Percentiles rank a stretch among this genome's conserved stretches.
Evolutionary conservation across 2,888 invertebrate species (phyloP).

Genomic region (Acronicta alni): DNA sequence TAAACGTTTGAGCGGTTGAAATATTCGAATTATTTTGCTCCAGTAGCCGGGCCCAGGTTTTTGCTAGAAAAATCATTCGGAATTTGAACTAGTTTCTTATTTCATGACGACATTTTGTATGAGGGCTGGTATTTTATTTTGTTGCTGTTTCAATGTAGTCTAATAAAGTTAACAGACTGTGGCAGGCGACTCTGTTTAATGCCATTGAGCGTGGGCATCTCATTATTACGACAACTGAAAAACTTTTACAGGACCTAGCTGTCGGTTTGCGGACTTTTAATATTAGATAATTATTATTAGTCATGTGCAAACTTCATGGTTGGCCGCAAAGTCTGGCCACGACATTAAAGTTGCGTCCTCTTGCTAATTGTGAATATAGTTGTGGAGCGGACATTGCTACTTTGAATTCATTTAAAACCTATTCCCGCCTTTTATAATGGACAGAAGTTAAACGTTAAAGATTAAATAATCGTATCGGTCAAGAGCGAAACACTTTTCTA

Average conservation of each 20-base stretch:
- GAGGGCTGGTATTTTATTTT: slow-evolving; percentile 66
- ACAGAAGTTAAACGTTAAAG: slow-evolving; percentile 35
- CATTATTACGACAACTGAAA: slow-evolving; percentile 63
- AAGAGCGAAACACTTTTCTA: slow-evolving; percentile 54
- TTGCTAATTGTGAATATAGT: slow-evolving; percentile 10
- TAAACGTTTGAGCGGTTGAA: slow-evolving; percentile 66
- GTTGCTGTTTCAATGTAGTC: slow-evolving; percentile 71
- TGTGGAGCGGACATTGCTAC: slow-evolving; percentile 11
- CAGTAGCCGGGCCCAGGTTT: slow-evolving; percentile 50
- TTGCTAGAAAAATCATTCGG: slow-evolving; percentile 31
- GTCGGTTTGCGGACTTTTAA: slow-evolving; percentile 25
- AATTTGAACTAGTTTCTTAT: slow-evolving; percentile 27
- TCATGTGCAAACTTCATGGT: slow-evolving; percentile 28
- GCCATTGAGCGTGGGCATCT: slow-evolving; percentile 65
- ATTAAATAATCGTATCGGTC: too few relatives aligned
- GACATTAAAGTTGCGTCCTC: slow-evolving; percentile 19
- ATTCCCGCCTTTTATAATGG: slow-evolving; percentile 24
- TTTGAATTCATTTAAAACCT: slow-evolving; percentile 10
- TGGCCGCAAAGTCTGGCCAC: slow-evolving; percentile 15
- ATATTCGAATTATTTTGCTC: slow-evolving; percentile 62
- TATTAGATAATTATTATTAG: slow-evolving; percentile 27
- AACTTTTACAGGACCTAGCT: slow-evolving; percentile 26
- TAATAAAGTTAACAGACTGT: slow-evolving; percentile 76
- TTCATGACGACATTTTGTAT: slow-evolving; percentile 43
- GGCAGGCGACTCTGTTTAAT: slow-evolving; percentile 69